These are phyloP conservation scores for Myiagra hebetior DNA, from an alignment of 2,113 vertebrate species.

Conservation along the genomic window DNA sequence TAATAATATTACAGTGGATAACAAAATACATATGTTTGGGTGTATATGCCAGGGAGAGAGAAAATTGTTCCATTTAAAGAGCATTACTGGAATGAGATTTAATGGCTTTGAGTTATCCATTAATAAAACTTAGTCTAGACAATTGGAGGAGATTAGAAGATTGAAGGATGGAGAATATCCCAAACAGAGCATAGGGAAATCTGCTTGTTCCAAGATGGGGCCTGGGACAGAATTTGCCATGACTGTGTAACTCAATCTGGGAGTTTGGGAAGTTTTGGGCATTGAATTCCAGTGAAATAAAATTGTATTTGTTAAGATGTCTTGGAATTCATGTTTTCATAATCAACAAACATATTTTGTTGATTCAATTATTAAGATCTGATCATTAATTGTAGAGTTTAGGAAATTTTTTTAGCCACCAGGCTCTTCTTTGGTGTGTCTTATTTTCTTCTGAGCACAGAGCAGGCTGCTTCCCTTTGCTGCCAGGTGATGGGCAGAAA, in stretches of 20 bases:
- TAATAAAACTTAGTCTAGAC: slow-evolving; percentile 44
- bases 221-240: background rate
- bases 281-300: background rate
- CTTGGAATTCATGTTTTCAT: accelerated
- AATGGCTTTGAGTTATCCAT: slow-evolving; percentile 12
- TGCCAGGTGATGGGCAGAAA: background rate
- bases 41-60: background rate
- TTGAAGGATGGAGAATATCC: background rate
- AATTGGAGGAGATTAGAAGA: slow-evolving; percentile 31
- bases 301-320: background rate
- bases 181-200: background rate
- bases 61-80: background rate
- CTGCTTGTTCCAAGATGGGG: background rate
- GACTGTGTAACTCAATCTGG: background rate
- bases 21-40: background rate
- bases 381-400: background rate
- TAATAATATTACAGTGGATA: background rate
- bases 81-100: slow-evolving; percentile 31
- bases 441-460: background rate
- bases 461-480: background rate
- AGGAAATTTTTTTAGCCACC: background rate
- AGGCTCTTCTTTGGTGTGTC: background rate
- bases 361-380: background rate
- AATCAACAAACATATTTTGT: background rate
- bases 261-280: background rate